Conservation (phyloP, 2,797 vertebrate genomes). For the Spondyliosoma cantharus region DNA sequence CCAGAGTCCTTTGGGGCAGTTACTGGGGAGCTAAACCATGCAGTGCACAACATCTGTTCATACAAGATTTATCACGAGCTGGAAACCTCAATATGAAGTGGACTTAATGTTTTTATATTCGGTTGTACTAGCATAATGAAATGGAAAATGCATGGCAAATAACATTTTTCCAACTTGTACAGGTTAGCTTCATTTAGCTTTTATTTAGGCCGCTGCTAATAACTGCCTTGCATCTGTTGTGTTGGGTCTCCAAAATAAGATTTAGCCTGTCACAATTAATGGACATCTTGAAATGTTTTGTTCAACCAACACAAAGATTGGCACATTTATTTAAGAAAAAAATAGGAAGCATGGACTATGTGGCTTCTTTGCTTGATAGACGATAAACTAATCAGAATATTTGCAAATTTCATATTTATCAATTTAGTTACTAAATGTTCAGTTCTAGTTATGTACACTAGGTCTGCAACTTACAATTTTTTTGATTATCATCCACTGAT, state of each 20-base stretch:
- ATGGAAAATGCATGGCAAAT: background rate
- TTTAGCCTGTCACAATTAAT: no score
- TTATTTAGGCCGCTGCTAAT: no score
- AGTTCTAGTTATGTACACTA: background rate
- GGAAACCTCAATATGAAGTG: background rate
- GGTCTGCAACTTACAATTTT: no score
- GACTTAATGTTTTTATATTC: no score
- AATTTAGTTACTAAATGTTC: background rate
- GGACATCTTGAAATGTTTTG: no score
- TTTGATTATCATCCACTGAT: no score
- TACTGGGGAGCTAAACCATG: conserved; percentile 84
- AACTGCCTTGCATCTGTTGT: no score
- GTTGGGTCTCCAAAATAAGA: no score
- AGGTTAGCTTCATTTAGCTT: background rate
- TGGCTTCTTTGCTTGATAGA: background rate
- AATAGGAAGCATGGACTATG: background rate
- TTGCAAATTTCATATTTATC: background rate
- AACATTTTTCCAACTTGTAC: background rate
- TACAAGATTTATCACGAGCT: no score
- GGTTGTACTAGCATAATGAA: background rate
- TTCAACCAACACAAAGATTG: background rate
- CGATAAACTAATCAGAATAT: background rate
- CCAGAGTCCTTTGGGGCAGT: conserved; percentile 76
- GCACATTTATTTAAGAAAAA: background rate
- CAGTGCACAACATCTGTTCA: conserved; percentile 65